Percentiles rank a stretch among this genome's conserved stretches.
These are phyloP conservation scores for Datnioides undecimradiatus DNA, from an alignment of 2,113 vertebrate genomes.

Conservation along the genomic window DNA sequence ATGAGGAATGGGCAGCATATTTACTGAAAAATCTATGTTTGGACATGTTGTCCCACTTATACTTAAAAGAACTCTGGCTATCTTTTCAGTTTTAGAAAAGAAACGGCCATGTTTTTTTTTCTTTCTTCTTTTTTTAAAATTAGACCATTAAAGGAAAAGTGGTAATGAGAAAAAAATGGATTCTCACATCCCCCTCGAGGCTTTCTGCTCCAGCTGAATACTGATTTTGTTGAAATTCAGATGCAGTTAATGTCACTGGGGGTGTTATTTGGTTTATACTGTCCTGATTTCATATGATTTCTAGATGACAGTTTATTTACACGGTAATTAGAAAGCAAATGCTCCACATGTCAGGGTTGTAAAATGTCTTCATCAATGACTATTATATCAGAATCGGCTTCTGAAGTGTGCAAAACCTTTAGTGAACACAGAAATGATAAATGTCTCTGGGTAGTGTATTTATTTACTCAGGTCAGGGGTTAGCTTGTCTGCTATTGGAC, in stretches of 20 bases:
- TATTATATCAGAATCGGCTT: not conserved
- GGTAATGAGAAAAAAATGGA: slow-evolving; percentile 41
- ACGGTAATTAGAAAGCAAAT: not conserved
- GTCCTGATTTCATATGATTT: slow-evolving; percentile 6
- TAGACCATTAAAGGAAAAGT: slow-evolving; percentile 56
- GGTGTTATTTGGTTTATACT: slow-evolving; percentile 28
- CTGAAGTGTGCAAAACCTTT: not conserved
- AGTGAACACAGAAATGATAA: not conserved
- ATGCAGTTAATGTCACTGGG: slow-evolving; percentile 22
- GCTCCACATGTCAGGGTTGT: not conserved
- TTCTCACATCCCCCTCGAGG: not conserved
- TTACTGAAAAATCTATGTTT: slow-evolving; percentile 63
- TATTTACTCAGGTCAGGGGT: not conserved
- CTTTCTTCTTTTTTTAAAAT: slow-evolving; percentile 44
- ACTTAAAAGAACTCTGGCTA: slow-evolving; percentile 38
- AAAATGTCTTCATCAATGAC: not conserved
- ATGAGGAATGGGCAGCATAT: slow-evolving; percentile 52
- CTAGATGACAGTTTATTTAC: not conserved
- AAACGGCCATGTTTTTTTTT: not conserved
- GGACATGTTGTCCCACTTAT: slow-evolving; percentile 57
- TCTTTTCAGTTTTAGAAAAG: slow-evolving; percentile 27
- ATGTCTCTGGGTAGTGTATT: too few species aligned
- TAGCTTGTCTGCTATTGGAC: not conserved
- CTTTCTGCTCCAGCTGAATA: slow-evolving; percentile 14
- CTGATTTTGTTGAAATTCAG: slow-evolving; percentile 18